Evolutionary conservation across 2,888 invertebrate species (phyloP).

Genomic region (Eilema griseolum): DNA sequence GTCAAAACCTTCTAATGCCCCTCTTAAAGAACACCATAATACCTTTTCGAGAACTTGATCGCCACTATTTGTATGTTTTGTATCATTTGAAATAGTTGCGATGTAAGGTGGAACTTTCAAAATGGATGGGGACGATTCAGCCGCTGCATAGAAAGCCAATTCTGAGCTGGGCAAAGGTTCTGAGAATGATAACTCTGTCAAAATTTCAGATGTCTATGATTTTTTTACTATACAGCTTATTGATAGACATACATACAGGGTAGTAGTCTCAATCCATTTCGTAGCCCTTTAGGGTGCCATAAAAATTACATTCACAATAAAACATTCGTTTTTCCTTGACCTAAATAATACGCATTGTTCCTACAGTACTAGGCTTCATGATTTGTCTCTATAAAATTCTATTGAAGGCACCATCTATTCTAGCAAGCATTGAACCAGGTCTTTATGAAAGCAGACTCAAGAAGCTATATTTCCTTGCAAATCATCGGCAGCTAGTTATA

Average conservation of each 20-base stretch:
- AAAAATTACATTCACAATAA: not conserved
- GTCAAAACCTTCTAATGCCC: too few relatives aligned
- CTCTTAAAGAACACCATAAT: too few relatives aligned
- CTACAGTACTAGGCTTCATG: not conserved
- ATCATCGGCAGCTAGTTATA: slow-evolving; percentile 53
- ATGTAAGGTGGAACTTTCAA: not conserved
- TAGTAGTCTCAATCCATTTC: too few relatives aligned
- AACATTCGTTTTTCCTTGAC: not conserved
- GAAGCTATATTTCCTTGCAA: slow-evolving; percentile 42
- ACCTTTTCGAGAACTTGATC: too few relatives aligned
- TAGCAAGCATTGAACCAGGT: not conserved
- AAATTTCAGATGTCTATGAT: too few relatives aligned
- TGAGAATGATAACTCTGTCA: too few relatives aligned
- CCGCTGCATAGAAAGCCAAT: too few relatives aligned
- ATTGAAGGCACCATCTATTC: not conserved
- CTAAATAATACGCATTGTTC: not conserved
- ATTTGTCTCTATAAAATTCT: not conserved
- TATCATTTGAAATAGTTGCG: not conserved
- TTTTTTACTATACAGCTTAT: too few relatives aligned
- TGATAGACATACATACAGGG: too few relatives aligned
- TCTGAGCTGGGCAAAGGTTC: too few relatives aligned
- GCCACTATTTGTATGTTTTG: too few relatives aligned
- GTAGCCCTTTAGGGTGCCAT: not conserved
- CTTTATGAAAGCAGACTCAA: slow-evolving; percentile 3
- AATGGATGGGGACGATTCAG: too few relatives aligned